phyloP scores from a whole-genome alignment of 2,113 vertebrate genomes.

The Mesitornis unicolor region DNA sequence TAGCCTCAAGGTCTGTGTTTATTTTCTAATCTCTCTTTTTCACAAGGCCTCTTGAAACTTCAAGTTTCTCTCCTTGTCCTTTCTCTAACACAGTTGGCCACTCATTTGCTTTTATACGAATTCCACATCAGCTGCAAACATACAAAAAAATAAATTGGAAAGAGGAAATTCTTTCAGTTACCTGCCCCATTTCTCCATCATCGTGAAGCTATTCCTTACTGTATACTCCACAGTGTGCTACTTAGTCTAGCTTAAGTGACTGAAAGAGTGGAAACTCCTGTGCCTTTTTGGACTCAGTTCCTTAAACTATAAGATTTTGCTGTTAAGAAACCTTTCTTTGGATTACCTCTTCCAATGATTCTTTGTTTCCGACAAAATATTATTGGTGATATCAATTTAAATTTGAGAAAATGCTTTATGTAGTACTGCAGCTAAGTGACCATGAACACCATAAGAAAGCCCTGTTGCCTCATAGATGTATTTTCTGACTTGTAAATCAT shows the following conservation, averaged over 20 bases:
- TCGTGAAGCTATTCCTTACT: background rate
- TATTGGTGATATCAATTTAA: background rate
- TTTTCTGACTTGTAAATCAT: background rate
- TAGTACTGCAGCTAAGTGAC: background rate
- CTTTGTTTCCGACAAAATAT: background rate
- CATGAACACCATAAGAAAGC: background rate
- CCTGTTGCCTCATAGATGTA: fast-evolving
- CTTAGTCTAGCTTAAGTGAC: background rate
- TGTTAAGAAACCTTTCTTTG: background rate
- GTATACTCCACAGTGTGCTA: background rate
- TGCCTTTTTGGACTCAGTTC: background rate
- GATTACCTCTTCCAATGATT: background rate
- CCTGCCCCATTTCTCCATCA: background rate
- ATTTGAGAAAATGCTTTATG: background rate
- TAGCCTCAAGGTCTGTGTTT: background rate
- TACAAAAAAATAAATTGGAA: fast-evolving
- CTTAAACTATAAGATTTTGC: background rate
- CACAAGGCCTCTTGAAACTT: background rate
- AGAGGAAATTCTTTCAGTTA: background rate
- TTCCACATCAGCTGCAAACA: background rate
- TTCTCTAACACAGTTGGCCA: background rate
- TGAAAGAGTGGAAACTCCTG: background rate
- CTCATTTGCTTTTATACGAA: background rate
- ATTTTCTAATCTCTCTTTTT: background rate
- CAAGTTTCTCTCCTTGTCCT: background rate